Conservation (phyloP, 2,888 invertebrate genomes). For the Arge pagana region DNA sequence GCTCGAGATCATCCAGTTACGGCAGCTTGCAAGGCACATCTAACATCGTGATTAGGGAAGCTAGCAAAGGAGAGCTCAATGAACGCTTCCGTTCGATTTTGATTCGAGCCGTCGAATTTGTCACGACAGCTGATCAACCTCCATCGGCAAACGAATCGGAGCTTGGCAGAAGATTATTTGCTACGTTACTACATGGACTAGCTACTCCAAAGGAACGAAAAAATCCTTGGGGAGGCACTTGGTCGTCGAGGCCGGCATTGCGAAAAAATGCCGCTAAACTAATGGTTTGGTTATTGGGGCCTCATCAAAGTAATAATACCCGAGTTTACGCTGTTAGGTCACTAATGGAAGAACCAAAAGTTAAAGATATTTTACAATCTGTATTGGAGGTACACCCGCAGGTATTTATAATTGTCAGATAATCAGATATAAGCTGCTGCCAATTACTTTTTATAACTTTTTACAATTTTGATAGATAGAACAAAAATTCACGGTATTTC, state of each 20-base stretch:
- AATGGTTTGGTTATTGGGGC: conserved; percentile 59
- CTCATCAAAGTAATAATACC: conserved; percentile 56
- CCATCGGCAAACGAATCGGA: conserved; percentile 51
- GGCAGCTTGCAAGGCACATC: conserved; percentile 43
- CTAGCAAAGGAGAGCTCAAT: conserved; percentile 58
- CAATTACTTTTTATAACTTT: conserved; percentile 4
- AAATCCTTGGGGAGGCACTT: conserved; percentile 50
- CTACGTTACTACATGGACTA: conserved; percentile 60
- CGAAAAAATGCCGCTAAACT: conserved; percentile 58
- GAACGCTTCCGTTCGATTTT: conserved; percentile 62
- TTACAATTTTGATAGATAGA: conserved; percentile 51
- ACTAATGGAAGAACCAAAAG: conserved; percentile 56
- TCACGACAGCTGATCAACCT: conserved; percentile 51
- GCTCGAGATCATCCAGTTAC: conserved; percentile 50
- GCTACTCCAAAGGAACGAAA: conserved; percentile 47
- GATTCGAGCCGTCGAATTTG: conserved; percentile 61
- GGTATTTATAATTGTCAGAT: conserved; percentile 37
- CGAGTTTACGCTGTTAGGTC: conserved; percentile 58
- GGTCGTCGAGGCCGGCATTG: conserved; percentile 52
- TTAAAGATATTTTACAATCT: conserved; percentile 55
- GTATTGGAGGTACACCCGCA: conserved; percentile 57
- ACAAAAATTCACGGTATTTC: conserved; percentile 58
- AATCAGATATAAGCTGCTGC: neutral
- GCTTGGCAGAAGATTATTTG: conserved; percentile 61
- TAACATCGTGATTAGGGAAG: conserved; percentile 40